Evolutionary conservation across 2,888 invertebrate genomes (phyloP).

Genomic region (Dolomedes plantarius): DNA sequence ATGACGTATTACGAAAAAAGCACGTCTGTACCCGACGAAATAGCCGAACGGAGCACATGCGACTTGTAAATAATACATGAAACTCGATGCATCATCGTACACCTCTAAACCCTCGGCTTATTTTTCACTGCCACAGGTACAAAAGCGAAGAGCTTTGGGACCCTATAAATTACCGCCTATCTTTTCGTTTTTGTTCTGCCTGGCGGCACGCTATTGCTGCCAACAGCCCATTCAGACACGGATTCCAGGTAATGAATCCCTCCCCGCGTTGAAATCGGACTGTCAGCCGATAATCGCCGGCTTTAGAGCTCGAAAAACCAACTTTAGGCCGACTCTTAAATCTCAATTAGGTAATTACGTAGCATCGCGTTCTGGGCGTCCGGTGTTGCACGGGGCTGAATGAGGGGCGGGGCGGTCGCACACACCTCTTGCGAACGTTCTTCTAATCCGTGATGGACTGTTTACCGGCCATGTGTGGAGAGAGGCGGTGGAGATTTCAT

Average conservation of each 20-base stretch:
- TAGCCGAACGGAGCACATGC: no score
- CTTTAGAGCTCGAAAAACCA: constrained; percentile 7
- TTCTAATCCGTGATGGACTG: not conserved
- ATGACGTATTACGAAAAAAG: no score
- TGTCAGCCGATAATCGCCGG: constrained; percentile 2
- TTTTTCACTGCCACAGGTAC: not conserved
- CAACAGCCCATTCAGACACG: constrained; percentile 7
- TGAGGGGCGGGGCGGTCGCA: not conserved
- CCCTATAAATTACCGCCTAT: not conserved
- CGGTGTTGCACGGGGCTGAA: not conserved
- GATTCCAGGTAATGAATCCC: constrained; percentile 2
- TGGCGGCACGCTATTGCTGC: constrained; percentile 1
- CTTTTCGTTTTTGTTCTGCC: not conserved
- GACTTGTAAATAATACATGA: not conserved
- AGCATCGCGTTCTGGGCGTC: not conserved
- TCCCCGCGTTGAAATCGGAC: not conserved
- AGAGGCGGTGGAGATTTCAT: not conserved
- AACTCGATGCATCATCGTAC: not conserved
- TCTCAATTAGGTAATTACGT: constrained; percentile 65
- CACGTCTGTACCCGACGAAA: no score
- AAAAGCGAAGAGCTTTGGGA: not conserved
- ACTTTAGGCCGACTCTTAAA: constrained; percentile 45
- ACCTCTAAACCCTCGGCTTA: not conserved
- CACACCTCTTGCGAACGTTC: not conserved
- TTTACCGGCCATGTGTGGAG: not conserved